Evolutionary conservation across 2,888 invertebrate genomes (phyloP), one percentile per base, ranked within the genome.

Genomic region (Oligia strigilis): DNA sequence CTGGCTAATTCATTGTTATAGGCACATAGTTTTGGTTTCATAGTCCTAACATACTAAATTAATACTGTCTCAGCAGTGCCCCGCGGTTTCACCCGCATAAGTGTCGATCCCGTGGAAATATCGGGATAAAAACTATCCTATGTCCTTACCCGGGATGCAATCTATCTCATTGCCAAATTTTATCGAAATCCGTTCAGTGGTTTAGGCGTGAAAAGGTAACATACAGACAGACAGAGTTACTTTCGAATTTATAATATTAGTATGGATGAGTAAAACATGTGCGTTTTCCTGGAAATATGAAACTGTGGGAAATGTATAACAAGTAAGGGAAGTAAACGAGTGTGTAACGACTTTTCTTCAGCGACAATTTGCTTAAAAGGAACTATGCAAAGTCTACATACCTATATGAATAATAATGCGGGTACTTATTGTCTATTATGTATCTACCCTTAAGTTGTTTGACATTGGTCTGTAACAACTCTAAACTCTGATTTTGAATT

Each of bases 301-400:
- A 67, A 65, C 55, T 36, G 64, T 84, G 81, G 77, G 84, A 88
- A 88, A 81, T 58, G 66, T 60, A 13, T 67, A 65, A 82, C 78
- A 87, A 81, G 64, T 66, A 49, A 52, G 62, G 85, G 83, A 84
- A 85, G 81, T 79, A 71, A 11, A 40, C 43, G 52, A 36, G 8
- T 66, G 23, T 14, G n/a, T 58, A 55, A 62, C 40, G 19, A 40
- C 49, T 78, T 74, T 83, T 83, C 40, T 72, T 55, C 60, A 17
- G n/a, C 19, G n/a, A 72, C n/a, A 72, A 65, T 77, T 70, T 55
- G 5, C 67, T 55, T 75, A 46, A 23, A 75, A 84, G 14, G 74
- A 84, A 77, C 40, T 36, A 58, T 65, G 8, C 6, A n/a, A 55
- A 71, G 23, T 23, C 17, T 71, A 43, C n/a, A 1, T 19, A n/a